These are phyloP conservation scores for Idris sp. DNA, from an alignment of 1,140 invertebrate genomes.

Conservation along the genomic window DNA sequence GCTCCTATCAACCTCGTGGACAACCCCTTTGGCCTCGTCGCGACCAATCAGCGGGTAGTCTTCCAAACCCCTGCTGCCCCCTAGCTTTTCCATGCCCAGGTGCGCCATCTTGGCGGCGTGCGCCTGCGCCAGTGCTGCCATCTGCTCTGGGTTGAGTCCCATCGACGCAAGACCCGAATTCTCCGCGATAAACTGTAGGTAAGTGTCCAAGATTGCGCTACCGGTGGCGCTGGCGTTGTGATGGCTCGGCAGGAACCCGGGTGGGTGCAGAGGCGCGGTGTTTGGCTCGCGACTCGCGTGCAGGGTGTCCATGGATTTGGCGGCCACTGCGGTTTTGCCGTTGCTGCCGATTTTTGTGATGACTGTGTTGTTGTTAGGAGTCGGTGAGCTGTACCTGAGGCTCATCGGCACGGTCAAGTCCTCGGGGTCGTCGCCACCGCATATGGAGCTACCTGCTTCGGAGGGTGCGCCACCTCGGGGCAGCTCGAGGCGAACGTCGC, in stretches of 20 bases:
- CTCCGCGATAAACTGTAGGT: slow-evolving; percentile 90
- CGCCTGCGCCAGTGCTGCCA: slow-evolving; percentile 76
- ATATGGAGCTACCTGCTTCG: slow-evolving; percentile 83
- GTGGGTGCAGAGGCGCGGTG: slow-evolving; percentile 68
- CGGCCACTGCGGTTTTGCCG: slow-evolving; percentile 74
- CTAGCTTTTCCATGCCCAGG: slow-evolving; percentile 80
- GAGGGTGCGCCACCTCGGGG: slow-evolving; percentile 80
- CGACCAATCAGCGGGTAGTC: too few species aligned
- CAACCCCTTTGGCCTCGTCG: too few species aligned
- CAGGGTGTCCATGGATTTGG: slow-evolving; percentile 81
- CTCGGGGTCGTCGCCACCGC: slow-evolving; percentile 88
- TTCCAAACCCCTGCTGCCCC: slow-evolving; percentile 65
- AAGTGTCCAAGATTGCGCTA: slow-evolving; percentile 89
- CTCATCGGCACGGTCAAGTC: slow-evolving; percentile 84
- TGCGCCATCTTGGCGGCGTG: slow-evolving; percentile 85
- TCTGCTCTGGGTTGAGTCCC: slow-evolving; percentile 79
- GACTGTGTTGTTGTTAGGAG: slow-evolving; percentile 75
- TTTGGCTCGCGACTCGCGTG: slow-evolving; percentile 79
- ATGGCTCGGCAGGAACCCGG: slow-evolving; percentile 69
- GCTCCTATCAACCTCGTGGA: too few species aligned
- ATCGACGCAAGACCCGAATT: slow-evolving; percentile 82
- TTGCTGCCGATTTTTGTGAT: slow-evolving; percentile 71
- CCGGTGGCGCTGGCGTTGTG: slow-evolving; percentile 79
- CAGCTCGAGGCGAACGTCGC: slow-evolving; percentile 86
- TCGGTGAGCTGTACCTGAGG: slow-evolving; percentile 72